Conservation (phyloP, 2,797 vertebrate genomes). For the Hephaestus fuliginosus region DNA sequence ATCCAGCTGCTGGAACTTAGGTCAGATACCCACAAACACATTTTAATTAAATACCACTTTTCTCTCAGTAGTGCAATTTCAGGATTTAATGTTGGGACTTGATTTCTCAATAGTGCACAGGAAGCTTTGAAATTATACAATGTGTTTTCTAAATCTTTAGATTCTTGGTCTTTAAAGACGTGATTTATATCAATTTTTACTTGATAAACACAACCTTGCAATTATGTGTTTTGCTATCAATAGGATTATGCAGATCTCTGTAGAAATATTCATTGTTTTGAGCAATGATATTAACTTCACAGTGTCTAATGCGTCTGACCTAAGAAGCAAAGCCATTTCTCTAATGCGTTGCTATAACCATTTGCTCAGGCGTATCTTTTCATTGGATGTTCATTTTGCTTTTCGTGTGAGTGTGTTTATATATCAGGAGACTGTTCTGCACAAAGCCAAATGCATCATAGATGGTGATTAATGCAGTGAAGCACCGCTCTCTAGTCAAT, state of each 20-base stretch:
- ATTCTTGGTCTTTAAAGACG: background rate
- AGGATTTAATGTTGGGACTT: background rate
- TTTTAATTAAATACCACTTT: constrained; percentile 17
- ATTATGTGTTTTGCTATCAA: background rate
- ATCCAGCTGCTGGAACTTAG: constrained; percentile 12
- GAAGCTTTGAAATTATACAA: constrained; percentile 9
- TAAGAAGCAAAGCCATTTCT: background rate
- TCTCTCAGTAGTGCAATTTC: constrained; percentile 4
- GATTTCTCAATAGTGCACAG: background rate
- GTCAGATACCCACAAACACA: constrained; percentile 16
- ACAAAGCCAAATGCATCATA: constrained; percentile 53
- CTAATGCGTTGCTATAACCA: background rate
- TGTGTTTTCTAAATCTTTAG: background rate
- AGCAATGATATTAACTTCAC: background rate
- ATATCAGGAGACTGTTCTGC: constrained; percentile 21
- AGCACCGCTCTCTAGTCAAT: constrained; percentile 49
- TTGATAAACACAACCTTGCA: constrained; percentile 1
- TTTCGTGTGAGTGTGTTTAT: constrained; percentile 4
- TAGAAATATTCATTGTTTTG: background rate
- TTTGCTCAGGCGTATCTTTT: constrained; percentile 13
- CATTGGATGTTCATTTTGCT: constrained; percentile 3
- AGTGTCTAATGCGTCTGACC: constrained; percentile 1
- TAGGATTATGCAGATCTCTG: background rate
- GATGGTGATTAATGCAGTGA: constrained; percentile 61
- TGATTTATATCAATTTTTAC: background rate